Base-by-base conservation (phyloP, 2,113 vertebrate genomes). In the Struthio camelus region DNA sequence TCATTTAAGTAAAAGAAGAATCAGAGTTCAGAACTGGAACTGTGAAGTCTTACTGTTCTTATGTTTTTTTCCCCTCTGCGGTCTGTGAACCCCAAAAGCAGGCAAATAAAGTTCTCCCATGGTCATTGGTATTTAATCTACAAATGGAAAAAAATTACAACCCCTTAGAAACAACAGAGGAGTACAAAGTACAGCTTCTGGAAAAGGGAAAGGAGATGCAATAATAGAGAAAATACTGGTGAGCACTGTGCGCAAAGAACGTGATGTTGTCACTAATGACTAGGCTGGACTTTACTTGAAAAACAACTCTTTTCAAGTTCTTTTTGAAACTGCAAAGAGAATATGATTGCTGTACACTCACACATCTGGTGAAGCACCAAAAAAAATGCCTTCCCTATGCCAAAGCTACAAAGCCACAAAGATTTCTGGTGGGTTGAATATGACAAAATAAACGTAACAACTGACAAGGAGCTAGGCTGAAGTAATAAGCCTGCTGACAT, bases 321-420 rank as follows among this genome's bases (percentile, higher is more conserved):
- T 81, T 95, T 93, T 59, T 66, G 54, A 89, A 77, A 94, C 42
- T 20, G 75, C 56, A 56, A 81, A 58, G 38, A 36, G 6, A 85
- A 59, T 44, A 59, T 8, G 19, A 10, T 25, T 80, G 72, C 28
- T 67, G 11, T 58, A 66, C 22, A 10, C n/a, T 58, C 36, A 46
- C 22, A 14, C 22, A 44, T 36, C 38, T 42, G 15, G 22, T 71
- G 28, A 7, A n/a, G 22, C 36, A 66, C 17, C 0, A 1, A 82
- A 72, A 80, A 53, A 44, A 72, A 56, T 30, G 27, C 4, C 58
- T 87, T 76, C 58, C 20, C 22, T 50, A 10, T n/a, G 10, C 22
- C 30, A 72, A 85, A 50, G 24, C 34, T 14, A 80, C 79, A 71
- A 80, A 90, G 12, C 7, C 20, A 67, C 14, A n/a, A 70, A 50